Evolutionary conservation across 2,797 vertebrate species (phyloP).

Genomic region (Lepidocolaptes lacrymiger): DNA sequence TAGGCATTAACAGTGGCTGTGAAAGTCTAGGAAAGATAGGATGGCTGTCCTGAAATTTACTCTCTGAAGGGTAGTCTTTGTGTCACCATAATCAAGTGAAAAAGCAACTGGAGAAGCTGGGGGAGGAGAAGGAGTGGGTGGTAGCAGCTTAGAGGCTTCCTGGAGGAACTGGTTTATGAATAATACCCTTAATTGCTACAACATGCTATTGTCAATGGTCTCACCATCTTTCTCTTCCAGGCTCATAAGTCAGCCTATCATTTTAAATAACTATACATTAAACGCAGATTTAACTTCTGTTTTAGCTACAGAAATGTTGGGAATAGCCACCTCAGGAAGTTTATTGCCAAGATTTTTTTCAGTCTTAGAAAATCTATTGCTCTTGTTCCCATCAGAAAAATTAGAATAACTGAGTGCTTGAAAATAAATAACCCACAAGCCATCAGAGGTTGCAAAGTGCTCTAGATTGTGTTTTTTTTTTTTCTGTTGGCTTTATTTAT

Average conservation of each 20-base stretch:
- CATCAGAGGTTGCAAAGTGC: neutral
- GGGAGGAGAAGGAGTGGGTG: neutral
- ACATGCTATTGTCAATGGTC: neutral
- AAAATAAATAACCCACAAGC: neutral
- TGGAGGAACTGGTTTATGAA: neutral
- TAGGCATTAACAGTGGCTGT: neutral
- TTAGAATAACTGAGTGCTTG: neutral
- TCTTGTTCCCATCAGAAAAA: slow-evolving; percentile 41
- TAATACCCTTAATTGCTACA: slow-evolving; percentile 37
- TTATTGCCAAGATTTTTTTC: neutral
- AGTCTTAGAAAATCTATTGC: neutral
- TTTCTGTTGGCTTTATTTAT: neutral
- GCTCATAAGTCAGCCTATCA: neutral
- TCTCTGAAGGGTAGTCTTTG: neutral
- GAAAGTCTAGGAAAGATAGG: neutral
- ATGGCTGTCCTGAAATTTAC: neutral
- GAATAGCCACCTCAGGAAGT: neutral
- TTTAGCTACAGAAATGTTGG: slow-evolving; percentile 7
- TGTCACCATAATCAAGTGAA: neutral
- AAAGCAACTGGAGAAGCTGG: neutral
- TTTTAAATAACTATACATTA: neutral
- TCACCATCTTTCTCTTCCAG: neutral
- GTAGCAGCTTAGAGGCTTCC: slow-evolving; percentile 3
- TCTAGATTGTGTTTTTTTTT: neutral
- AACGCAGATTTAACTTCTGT: neutral